Evolutionary conservation across 2,113 vertebrate species (phyloP).

Genomic region (Leptosomus discolor): DNA sequence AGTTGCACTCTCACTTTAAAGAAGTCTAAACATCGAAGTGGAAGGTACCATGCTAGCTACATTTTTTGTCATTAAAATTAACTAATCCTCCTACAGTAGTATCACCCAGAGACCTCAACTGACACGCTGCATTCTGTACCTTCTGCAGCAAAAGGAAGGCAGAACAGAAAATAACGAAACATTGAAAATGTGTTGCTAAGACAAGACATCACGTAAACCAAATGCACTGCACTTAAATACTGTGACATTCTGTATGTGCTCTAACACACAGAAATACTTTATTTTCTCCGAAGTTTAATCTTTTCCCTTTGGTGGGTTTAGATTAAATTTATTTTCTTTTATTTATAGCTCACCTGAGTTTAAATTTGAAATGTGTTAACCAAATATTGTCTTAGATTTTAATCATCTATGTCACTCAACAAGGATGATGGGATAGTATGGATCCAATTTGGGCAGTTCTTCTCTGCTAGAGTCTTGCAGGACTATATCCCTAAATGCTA

Average conservation of each 20-base stretch:
- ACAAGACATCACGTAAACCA: constrained; percentile 21
- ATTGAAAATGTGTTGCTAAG: constrained; percentile 9
- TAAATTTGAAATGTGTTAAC: neutral
- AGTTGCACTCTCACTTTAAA: neutral
- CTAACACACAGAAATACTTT: neutral
- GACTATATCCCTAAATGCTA: neutral
- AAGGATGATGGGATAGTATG: neutral
- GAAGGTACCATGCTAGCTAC: neutral
- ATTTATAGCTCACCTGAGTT: neutral
- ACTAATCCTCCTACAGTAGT: neutral
- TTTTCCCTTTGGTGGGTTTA: neutral
- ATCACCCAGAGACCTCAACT: neutral
- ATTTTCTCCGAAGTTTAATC: neutral
- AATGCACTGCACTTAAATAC: neutral
- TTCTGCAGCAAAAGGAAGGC: constrained; percentile 5
- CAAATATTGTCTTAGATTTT: neutral
- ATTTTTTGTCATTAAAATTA: neutral
- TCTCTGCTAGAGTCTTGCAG: neutral
- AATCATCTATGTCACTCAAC: neutral
- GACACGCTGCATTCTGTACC: neutral
- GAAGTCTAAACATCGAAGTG: neutral
- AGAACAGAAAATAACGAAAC: neutral
- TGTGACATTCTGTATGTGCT: neutral
- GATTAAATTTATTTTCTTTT: neutral
- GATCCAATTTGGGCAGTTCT: neutral